Percentiles rank a stretch among this genome's conserved stretches.
Evolutionary conservation across 2,797 vertebrate species (phyloP).

Genomic region (Myiothlypis chrysogaster): DNA sequence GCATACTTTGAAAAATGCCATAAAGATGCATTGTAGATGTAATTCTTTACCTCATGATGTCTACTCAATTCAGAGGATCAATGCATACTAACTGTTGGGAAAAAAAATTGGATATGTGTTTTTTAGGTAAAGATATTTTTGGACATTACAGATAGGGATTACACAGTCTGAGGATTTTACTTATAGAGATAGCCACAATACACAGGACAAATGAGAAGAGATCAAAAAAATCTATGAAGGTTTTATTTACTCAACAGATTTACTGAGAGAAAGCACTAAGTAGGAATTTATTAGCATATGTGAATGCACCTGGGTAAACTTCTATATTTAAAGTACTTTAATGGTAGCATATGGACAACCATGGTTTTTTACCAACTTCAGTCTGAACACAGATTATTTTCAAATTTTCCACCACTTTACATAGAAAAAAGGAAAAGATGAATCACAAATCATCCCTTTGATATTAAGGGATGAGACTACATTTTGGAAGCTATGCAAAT

Average conservation of each 20-base stretch:
- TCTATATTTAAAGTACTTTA: background rate
- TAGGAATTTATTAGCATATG: background rate
- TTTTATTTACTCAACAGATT: background rate
- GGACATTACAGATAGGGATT: background rate
- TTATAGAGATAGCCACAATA: background rate
- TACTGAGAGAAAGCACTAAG: background rate
- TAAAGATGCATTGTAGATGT: background rate
- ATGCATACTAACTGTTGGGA: background rate
- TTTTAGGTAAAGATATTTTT: background rate
- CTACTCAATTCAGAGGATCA: background rate
- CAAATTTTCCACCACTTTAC: background rate
- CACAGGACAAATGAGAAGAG: background rate
- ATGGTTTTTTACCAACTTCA: background rate
- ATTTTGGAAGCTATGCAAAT: background rate
- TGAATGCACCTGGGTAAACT: background rate
- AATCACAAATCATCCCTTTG: background rate
- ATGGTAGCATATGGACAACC: background rate
- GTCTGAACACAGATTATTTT: background rate
- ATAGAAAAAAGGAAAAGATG: background rate
- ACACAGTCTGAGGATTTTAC: background rate
- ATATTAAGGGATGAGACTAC: background rate
- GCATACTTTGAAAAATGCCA: background rate
- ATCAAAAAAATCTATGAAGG: background rate
- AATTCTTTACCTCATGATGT: background rate
- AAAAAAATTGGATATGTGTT: background rate